A percentile compares a stretch with the other conserved stretches of the same genome.
These are phyloP conservation scores for Halocaridina rubra DNA, from an alignment of 2,888 invertebrate genomes.

Conservation along the genomic window DNA sequence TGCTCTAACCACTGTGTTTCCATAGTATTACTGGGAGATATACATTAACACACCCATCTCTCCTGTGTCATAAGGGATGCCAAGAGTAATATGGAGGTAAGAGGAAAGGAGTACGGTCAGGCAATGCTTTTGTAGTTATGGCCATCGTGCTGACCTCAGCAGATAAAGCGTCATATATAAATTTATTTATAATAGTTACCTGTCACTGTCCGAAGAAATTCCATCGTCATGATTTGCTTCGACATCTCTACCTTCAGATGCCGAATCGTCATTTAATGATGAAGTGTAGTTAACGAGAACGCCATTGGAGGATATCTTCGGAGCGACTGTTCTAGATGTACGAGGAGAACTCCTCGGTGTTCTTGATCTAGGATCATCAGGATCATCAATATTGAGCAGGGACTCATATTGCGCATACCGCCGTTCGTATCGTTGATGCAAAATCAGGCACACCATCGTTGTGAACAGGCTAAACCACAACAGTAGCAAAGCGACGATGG, in stretches of 20 bases:
- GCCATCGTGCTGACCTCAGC: too few relatives aligned
- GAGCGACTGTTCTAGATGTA: not conserved
- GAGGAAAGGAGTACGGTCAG: too few relatives aligned
- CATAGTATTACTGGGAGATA: too few relatives aligned
- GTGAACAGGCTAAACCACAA: conserved; percentile 67
- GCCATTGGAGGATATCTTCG: too few relatives aligned
- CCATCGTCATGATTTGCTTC: not conserved
- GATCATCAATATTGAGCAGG: conserved; percentile 43
- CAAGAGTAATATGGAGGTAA: too few relatives aligned
- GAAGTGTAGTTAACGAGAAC: too few relatives aligned
- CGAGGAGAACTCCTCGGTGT: not conserved
- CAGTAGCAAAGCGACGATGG: conserved; percentile 68
- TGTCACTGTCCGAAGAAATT: conserved; percentile 14
- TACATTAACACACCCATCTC: too few relatives aligned
- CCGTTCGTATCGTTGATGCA: conserved; percentile 80
- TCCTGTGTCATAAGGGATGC: too few relatives aligned
- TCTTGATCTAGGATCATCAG: not conserved
- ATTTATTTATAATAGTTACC: not conserved
- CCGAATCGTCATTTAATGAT: too few relatives aligned
- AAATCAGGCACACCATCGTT: conserved; percentile 82
- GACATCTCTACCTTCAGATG: not conserved
- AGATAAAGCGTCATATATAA: not conserved
- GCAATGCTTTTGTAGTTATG: too few relatives aligned
- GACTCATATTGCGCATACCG: conserved; percentile 56
- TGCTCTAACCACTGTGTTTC: too few relatives aligned